Conservation (phyloP, 2,888 invertebrate genomes). For the Platerodrilus igneus region DNA sequence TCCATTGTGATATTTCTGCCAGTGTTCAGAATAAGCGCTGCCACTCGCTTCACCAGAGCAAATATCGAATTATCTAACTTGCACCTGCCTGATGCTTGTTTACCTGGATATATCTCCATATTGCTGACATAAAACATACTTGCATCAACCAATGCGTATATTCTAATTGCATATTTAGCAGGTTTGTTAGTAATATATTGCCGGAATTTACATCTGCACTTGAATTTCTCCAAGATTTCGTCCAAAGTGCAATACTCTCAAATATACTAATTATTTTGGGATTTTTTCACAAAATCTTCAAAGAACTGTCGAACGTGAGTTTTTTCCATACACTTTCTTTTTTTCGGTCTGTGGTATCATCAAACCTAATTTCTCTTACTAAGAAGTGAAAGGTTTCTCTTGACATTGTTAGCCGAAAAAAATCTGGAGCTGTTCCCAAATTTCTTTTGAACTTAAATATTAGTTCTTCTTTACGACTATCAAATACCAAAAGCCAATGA, state of each 20-base stretch:
- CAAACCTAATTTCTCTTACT: background rate
- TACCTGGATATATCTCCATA: slow-evolving; percentile 1
- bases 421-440: background rate
- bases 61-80: slow-evolving; percentile 5
- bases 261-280: no score
- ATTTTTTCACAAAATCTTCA: background rate
- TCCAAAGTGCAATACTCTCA: no score
- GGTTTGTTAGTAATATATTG: no score
- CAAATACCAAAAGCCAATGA: no score
- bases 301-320: background rate
- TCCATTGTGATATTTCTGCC: slow-evolving; percentile 11
- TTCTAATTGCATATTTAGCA: no score
- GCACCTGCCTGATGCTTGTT: background rate
- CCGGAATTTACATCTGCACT: no score
- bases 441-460: no score
- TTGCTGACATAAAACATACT: no score
- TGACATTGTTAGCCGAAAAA: background rate
- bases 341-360: no score
- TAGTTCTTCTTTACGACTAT: no score
- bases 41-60: slow-evolving; percentile 3
- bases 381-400: background rate
- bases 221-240: no score
- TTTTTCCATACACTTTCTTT: background rate
- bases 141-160: no score
- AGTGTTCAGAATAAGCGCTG: slow-evolving; percentile 1